Percentiles rank a stretch among this genome's conserved stretches.
Conservation (phyloP, 2,113 vertebrate genomes). For the Aptenodytes forsteri region DNA sequence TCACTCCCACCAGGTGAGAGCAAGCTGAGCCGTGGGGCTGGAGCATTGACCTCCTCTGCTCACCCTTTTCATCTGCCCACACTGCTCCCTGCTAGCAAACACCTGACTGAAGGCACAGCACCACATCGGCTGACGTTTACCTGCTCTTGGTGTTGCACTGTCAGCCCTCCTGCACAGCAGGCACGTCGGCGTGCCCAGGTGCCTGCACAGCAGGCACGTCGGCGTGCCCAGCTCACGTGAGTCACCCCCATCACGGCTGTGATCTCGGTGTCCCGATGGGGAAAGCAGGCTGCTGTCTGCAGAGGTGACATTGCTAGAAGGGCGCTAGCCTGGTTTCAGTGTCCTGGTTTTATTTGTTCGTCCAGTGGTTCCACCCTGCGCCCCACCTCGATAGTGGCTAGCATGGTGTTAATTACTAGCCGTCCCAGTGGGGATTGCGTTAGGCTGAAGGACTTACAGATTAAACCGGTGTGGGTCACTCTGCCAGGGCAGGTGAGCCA, state of each 20-base stretch:
- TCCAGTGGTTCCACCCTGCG: not conserved
- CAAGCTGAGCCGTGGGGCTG: accelerated
- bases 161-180: not conserved
- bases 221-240: not conserved
- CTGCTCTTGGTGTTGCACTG: accelerated
- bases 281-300: not conserved
- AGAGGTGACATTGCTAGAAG: not conserved
- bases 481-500: not conserved
- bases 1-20: not conserved
- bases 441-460: not conserved
- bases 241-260: not conserved
- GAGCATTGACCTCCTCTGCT: not conserved
- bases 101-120: accelerated
- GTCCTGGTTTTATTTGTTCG: conserved; percentile 6
- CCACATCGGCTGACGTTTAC: accelerated
- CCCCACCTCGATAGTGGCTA: not conserved
- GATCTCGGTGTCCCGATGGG: not conserved
- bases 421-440: not conserved
- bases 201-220: accelerated
- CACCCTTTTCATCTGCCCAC: not conserved
- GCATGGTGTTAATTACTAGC: not conserved
- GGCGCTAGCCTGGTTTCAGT: conserved; percentile 36
- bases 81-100: not conserved
- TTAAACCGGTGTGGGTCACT: not conserved
- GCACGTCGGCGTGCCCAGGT: accelerated